Conservation (phyloP, 2,797 vertebrate species). For the Darevskia nairensis region DNA sequence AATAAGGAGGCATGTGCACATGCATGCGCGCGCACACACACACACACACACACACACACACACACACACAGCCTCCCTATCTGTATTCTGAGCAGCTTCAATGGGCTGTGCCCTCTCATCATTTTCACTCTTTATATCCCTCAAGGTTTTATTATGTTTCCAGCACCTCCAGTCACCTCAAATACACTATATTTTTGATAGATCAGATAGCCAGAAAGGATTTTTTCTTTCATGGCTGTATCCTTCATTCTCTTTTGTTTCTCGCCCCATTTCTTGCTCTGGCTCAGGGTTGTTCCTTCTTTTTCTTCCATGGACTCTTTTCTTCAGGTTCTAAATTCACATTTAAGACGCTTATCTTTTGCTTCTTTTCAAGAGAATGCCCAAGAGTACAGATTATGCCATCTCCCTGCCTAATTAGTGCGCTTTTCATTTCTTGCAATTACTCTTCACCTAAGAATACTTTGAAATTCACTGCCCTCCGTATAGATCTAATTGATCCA, state of each 20-base stretch:
- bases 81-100: constrained; percentile 48
- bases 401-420: constrained; percentile 18
- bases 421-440: constrained; percentile 20
- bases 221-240: not conserved
- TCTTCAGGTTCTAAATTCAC: constrained; percentile 38
- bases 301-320: constrained; percentile 30
- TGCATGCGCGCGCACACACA: no score
- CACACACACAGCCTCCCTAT: not conserved
- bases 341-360: constrained; percentile 34
- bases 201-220: constrained; percentile 21
- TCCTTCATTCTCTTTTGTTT: constrained; percentile 14
- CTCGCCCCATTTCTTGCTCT: not conserved
- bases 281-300: constrained; percentile 22
- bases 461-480: not conserved
- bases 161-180: not conserved
- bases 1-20: not conserved
- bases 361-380: not conserved
- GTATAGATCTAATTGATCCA: not conserved
- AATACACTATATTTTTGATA: constrained; percentile 25
- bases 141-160: not conserved
- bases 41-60: not conserved
- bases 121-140: not conserved
- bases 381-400: constrained; percentile 26
- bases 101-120: constrained; percentile 44
- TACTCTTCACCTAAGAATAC: not conserved